Evolutionary conservation across 2,888 invertebrate genomes (phyloP).

Genomic region (Fragum fragum): DNA sequence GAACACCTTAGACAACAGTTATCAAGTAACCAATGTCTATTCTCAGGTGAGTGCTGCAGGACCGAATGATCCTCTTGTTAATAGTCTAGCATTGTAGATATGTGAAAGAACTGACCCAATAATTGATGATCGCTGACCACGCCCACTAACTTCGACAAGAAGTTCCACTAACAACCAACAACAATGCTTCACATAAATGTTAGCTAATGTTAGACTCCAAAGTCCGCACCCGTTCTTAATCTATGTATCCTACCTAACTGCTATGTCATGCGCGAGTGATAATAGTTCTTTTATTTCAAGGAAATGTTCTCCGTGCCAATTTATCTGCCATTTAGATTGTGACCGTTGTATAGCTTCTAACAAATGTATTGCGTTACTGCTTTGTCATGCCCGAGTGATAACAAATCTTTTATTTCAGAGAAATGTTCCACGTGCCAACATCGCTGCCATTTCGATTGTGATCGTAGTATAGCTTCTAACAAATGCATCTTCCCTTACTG

Average conservation of each 20-base stretch:
- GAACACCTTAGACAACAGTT: no score
- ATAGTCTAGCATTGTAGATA: no score
- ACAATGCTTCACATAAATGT: no score
- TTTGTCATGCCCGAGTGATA: slow-evolving; percentile 90
- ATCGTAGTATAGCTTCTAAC: slow-evolving; percentile 93
- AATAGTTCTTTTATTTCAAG: slow-evolving; percentile 90
- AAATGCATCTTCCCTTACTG: slow-evolving; percentile 95
- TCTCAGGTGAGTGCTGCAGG: no score
- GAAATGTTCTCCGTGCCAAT: slow-evolving; percentile 93
- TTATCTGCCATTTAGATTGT: slow-evolving; percentile 93
- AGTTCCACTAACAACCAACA: no score
- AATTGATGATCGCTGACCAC: no score
- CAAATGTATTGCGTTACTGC: slow-evolving; percentile 96
- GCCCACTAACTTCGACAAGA: no score
- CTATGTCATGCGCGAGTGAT: slow-evolving; percentile 91
- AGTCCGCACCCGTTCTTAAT: slow-evolving; percentile 94
- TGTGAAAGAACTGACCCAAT: no score
- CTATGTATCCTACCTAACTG: slow-evolving; percentile 95
- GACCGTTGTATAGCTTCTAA: slow-evolving; percentile 92
- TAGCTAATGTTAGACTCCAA: no score
- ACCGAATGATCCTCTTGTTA: no score
- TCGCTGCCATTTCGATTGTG: slow-evolving; percentile 93
- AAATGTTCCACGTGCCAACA: slow-evolving; percentile 93
- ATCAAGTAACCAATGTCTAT: no score
- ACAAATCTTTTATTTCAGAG: slow-evolving; percentile 87